Conservation (phyloP, 2,797 vertebrate genomes). For the Oreonectes daqikongensis region DNA sequence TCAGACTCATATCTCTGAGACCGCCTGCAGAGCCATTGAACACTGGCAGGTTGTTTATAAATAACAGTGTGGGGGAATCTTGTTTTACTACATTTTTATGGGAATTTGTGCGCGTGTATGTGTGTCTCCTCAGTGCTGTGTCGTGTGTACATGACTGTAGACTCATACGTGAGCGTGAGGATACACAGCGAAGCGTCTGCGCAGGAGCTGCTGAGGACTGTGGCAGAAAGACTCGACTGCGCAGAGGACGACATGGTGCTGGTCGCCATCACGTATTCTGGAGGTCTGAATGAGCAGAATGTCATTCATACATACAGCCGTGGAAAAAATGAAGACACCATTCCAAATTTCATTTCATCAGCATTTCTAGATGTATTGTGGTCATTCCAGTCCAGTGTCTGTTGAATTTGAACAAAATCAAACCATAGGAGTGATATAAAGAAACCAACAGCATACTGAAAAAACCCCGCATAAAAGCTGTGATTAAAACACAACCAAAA, state of each 20-base stretch:
- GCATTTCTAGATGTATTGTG: no score
- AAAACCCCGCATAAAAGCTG: no score
- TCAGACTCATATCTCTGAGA: not conserved
- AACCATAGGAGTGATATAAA: no score
- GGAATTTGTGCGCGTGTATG: slow-evolving; percentile 6
- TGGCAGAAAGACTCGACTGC: slow-evolving; percentile 89
- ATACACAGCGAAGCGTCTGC: slow-evolving; percentile 78
- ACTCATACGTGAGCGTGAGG: slow-evolving; percentile 92
- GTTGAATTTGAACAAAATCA: no score
- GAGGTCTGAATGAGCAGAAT: slow-evolving; percentile 74
- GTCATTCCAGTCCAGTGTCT: no score
- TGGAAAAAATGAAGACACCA: not conserved
- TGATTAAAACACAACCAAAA: no score
- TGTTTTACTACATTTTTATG: slow-evolving; percentile 2
- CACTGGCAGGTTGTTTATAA: not conserved
- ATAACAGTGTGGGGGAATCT: not conserved
- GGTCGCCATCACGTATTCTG: slow-evolving; percentile 83
- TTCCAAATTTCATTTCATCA: no score
- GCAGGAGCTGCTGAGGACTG: slow-evolving; percentile 86
- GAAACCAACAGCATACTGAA: no score
- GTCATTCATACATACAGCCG: not conserved
- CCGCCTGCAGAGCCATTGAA: not conserved
- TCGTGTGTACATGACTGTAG: slow-evolving; percentile 87
- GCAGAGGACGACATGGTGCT: slow-evolving; percentile 84
- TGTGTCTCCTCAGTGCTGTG: slow-evolving; percentile 83